Evolutionary conservation across 2,888 invertebrate genomes (phyloP).

Genomic region (Athalia circularis): DNA sequence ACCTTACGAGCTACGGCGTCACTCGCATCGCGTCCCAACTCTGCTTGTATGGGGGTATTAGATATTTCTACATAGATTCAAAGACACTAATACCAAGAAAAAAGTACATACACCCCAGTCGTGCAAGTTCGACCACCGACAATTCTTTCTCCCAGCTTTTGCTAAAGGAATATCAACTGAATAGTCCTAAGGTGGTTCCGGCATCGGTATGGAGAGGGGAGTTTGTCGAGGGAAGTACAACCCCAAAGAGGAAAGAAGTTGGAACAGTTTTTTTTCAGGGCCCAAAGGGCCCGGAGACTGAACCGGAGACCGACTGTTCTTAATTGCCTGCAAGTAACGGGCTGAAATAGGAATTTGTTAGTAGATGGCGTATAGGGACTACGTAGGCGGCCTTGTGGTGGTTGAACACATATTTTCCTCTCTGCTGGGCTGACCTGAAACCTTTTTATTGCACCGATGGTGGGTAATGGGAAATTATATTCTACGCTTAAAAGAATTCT

Average conservation of each 20-base stretch:
- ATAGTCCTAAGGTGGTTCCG: neutral
- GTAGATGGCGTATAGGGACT: slow-evolving; percentile 48
- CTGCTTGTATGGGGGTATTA: neutral
- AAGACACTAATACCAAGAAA: neutral
- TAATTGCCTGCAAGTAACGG: slow-evolving; percentile 71
- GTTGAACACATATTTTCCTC: slow-evolving; percentile 35
- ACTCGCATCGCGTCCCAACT: slow-evolving; percentile 33
- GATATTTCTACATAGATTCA: neutral
- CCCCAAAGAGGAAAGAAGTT: neutral
- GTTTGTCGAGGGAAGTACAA: slow-evolving; percentile 10
- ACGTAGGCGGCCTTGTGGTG: slow-evolving; percentile 10
- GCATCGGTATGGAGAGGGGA: slow-evolving; percentile 8
- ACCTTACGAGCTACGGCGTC: slow-evolving; percentile 52
- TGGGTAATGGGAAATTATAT: slow-evolving; percentile 40
- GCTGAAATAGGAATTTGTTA: slow-evolving; percentile 62
- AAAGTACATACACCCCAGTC: slow-evolving; percentile 5
- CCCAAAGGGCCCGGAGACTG: slow-evolving; percentile 23
- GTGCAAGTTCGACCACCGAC: slow-evolving; percentile 31
- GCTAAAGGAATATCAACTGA: slow-evolving; percentile 41
- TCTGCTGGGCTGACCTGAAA: slow-evolving; percentile 24
- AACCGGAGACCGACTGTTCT: slow-evolving; percentile 62
- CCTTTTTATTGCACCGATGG: slow-evolving; percentile 42
- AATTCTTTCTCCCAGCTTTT: slow-evolving; percentile 35
- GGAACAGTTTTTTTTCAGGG: slow-evolving; percentile 26
- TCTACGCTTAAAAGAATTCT: slow-evolving; percentile 15